A percentile compares a stretch with the other conserved stretches of the same genome.
phyloP scores from a whole-genome alignment of 1,140 invertebrate genomes.

The Hyles vespertilio region DNA sequence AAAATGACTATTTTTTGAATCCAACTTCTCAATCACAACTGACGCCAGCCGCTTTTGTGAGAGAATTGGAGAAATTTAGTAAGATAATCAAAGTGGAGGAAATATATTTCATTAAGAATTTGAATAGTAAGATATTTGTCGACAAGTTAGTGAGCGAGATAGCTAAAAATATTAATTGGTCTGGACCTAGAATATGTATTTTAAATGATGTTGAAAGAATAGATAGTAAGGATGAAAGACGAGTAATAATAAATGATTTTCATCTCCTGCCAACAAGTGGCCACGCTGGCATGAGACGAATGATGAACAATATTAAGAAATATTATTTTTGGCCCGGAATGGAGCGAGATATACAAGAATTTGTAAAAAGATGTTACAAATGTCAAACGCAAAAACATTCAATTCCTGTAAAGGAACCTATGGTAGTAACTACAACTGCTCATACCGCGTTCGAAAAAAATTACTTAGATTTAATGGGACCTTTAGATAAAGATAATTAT shows the following conservation, averaged over 20 bases:
- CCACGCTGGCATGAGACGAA: too few species aligned
- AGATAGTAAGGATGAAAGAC: too few species aligned
- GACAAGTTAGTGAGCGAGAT: neutral
- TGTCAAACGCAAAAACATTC: slow-evolving; percentile 7
- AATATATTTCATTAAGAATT: slow-evolving; percentile 12
- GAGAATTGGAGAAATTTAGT: slow-evolving; percentile 16
- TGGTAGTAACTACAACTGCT: slow-evolving; percentile 16
- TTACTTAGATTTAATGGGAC: slow-evolving; percentile 20
- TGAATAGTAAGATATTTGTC: slow-evolving; percentile 2
- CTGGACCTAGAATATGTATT: slow-evolving; percentile 11
- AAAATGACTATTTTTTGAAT: slow-evolving; percentile 20
- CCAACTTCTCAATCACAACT: slow-evolving; percentile 22
- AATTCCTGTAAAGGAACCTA: slow-evolving; percentile 9
- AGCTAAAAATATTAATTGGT: slow-evolving; percentile 4
- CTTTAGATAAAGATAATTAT: slow-evolving; percentile 7
- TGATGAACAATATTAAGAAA: neutral
- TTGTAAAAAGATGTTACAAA: slow-evolving; percentile 5
- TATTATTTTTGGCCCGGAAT: slow-evolving; percentile 3
- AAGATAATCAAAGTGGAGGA: slow-evolving; percentile 9
- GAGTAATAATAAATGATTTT: too few species aligned
- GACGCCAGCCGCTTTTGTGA: slow-evolving; percentile 25
- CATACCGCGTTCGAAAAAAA: slow-evolving; percentile 20
- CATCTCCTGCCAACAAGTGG: too few species aligned
- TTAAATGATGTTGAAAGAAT: slow-evolving; percentile 3
- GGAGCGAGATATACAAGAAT: neutral